phyloP scores from a whole-genome alignment of 2,797 vertebrate genomes.

The Sitta carolinensis region DNA sequence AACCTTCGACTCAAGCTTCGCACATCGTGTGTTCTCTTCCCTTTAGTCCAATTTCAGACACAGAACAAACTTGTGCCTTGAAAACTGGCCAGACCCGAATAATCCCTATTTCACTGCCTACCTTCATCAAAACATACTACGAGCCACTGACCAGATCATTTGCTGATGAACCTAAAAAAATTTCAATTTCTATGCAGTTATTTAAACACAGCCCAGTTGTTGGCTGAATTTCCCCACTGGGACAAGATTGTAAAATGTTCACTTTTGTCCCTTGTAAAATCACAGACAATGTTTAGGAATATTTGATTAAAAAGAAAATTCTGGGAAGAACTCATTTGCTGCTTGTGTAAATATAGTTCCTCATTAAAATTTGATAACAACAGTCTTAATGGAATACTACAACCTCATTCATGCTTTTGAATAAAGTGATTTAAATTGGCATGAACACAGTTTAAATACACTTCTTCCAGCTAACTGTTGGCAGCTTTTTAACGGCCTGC shows the following conservation, averaged over 20 bases:
- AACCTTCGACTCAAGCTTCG: not conserved
- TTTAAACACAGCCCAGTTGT: not conserved
- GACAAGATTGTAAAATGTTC: not conserved
- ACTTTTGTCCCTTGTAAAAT: slow-evolving; percentile 12
- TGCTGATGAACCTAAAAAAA: not conserved
- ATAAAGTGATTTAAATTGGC: slow-evolving; percentile 44
- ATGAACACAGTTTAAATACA: slow-evolving; percentile 57
- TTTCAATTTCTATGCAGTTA: not conserved
- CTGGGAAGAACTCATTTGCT: slow-evolving; percentile 20
- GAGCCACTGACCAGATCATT: slow-evolving; percentile 4
- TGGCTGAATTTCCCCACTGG: not conserved
- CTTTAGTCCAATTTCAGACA: not conserved
- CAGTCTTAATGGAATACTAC: slow-evolving; percentile 51
- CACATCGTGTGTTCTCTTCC: not conserved
- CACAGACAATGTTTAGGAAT: not conserved
- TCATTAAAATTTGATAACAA: slow-evolving; percentile 54
- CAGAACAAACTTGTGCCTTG: not conserved
- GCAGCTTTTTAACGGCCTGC: slow-evolving; percentile 19
- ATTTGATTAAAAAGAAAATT: slow-evolving; percentile 24
- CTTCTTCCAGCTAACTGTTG: slow-evolving; percentile 38
- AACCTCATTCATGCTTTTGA: slow-evolving; percentile 55
- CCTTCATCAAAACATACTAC: not conserved
- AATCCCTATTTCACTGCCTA: not conserved
- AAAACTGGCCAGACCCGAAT: not conserved
- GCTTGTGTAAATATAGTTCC: slow-evolving; percentile 34